A percentile compares a stretch with the other conserved stretches of the same genome.
Conservation (phyloP, 2,888 invertebrate species). For the Limenitis camilla region DNA sequence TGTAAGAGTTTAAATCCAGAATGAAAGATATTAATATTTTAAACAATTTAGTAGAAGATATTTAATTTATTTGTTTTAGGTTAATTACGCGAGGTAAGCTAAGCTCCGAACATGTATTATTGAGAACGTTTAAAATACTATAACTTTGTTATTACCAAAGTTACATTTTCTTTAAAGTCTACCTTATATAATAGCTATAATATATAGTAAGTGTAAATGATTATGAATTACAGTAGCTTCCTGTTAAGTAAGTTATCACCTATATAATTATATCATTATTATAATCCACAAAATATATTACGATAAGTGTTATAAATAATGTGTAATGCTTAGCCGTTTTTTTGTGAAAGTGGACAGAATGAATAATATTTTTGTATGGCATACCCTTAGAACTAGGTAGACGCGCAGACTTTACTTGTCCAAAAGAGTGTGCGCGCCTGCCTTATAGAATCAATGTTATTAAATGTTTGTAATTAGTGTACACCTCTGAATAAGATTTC, state of each 20-base stretch:
- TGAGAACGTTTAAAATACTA: slow-evolving; percentile 22
- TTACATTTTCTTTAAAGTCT: slow-evolving; percentile 32
- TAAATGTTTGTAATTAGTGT: slow-evolving; percentile 6
- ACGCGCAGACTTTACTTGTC: slow-evolving; percentile 6
- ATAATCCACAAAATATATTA: slow-evolving; percentile 13
- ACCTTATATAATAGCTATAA: slow-evolving; percentile 11
- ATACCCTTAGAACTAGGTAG: slow-evolving; percentile 33
- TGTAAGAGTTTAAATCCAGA: slow-evolving; percentile 63
- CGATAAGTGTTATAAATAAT: slow-evolving; percentile 19
- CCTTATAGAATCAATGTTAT: slow-evolving; percentile 12
- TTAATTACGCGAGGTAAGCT: slow-evolving; percentile 20
- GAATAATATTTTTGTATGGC: slow-evolving; percentile 69
- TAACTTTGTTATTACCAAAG: slow-evolving; percentile 36
- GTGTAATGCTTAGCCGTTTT: slow-evolving; percentile 58
- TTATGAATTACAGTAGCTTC: slow-evolving; percentile 13
- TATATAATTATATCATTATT: slow-evolving; percentile 3
- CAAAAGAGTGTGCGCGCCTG: slow-evolving; percentile 5
- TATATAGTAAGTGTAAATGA: slow-evolving; percentile 3
- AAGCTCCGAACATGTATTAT: slow-evolving; percentile 23
- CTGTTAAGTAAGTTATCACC: slow-evolving; percentile 12
- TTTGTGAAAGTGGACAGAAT: slow-evolving; percentile 61
- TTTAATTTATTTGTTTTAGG: slow-evolving; percentile 56
- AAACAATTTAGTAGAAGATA: slow-evolving; percentile 44
- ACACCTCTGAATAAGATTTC: slow-evolving; percentile 9
- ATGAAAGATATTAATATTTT: slow-evolving; percentile 68